Base-by-base conservation (phyloP, 2,113 vertebrate species). In the Ornithorhynchus anatinus region DNA sequence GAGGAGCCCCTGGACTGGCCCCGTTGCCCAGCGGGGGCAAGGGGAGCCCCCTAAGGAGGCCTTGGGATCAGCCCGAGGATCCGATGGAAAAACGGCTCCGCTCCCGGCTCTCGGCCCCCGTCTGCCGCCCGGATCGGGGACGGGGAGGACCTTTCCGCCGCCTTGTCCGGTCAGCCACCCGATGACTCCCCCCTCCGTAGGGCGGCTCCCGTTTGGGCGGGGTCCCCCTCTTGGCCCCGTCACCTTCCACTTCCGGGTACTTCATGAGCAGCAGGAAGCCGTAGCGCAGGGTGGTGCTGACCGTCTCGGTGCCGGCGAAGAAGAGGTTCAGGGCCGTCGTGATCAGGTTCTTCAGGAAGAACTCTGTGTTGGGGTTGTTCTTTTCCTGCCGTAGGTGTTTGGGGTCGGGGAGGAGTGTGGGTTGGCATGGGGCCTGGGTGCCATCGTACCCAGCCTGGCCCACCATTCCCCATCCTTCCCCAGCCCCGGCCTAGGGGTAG, bases 271-370 rank as follows among this genome's bases (percentile, higher is more conserved):
- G 56, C 59, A 84, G 82, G 27, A 96, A 84, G 14, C 81, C 89
- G 8, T 88, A 95, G 84, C 89, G 89, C 39, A 95, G 44, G 14
- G 94, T 95, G 0, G 89, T 88, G 80, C 93, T 95, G 73, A 92
- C 92, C 0, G 93, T 93, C 72, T 96, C 93, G 0, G 94, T 95
- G 60, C 94, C 94, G 5, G 90, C 94, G 53, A 92, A 5, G 71
- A 92, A 95, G 58, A 96, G 74, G 77, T 86, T 92, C 13, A 94
- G 7, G 2, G 93, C 71, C 1, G 91, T 94, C 14, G 79, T 14
- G 13, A 87, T 48, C 80, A 96, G 20, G 80, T 95, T 95, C 1
- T 92, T 86, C 64, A 82, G 10, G 39, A 45, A 27, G 82, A 95
- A 96, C 82, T 95, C 94, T 0, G 88, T 86, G 29, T 77, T 54